Base-by-base conservation (phyloP, 2,888 invertebrate species). In the Notocelia uddmanniana region DNA sequence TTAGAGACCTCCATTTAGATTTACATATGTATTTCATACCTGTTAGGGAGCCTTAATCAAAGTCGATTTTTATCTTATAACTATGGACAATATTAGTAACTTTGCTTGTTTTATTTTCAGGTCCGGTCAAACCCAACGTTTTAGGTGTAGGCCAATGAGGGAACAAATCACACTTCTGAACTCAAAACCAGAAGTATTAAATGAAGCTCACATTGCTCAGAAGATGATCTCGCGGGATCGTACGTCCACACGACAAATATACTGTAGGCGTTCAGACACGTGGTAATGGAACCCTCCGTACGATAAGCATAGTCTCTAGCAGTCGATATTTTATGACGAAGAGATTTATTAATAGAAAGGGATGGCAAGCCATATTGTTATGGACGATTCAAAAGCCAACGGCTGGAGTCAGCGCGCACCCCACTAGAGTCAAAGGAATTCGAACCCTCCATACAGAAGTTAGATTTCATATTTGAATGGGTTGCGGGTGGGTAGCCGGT, bases 241-340 rank as follows among this genome's bases (percentile, higher is more conserved):
- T 83, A 88, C 92, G 92, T 92, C 92, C 92, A 86, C 92, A 86
- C 84, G 45, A 84, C 79, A 85, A 88, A 84, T 85, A 86, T 84
- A 84, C 78, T 54, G 64, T 69, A 74, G 62, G 58, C 68, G 74
- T 71, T 69, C 69, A 66, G 69, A 69, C 54, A 69, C 73, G 72
- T 78, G 78, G 76, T 70, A 76, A 84, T 79, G 74, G 73, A 83
- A 85, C 88, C 85, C 87, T 87, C 86, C 76, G 77, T 75, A 68
- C 73, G 75, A 64, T 68, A 68, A 60, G 67, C 41, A 60, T 60
- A 15, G 37, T 67, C 67, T 69, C 63, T 68, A 62, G 48, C n/a
- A 54, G 72, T 67, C 67, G 60, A 67, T 60, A 66, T 55, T 72
- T 68, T 67, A 26, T 55, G 67, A 68, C 72, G 37, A 58, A 66